Conservation (phyloP, 1,140 invertebrate genomes). For the Sitodiplosis mosellana region DNA sequence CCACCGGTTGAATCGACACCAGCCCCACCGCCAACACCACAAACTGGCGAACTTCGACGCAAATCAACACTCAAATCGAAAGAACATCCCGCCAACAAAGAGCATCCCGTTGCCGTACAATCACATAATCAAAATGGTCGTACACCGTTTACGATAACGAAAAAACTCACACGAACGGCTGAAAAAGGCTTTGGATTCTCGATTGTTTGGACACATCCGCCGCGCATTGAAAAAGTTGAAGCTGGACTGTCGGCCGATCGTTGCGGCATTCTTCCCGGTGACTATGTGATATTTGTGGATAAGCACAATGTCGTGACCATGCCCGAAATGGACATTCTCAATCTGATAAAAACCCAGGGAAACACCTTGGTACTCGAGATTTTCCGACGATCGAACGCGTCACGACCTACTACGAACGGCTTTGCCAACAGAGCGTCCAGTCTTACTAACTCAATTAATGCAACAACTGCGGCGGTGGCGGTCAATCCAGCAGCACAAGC, state of each 20-base stretch:
- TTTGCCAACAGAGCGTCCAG: conserved; percentile 5
- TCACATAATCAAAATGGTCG: conserved; percentile 38
- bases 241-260: conserved; percentile 59
- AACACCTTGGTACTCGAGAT: conserved; percentile 48
- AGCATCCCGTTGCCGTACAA: conserved; percentile 4
- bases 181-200: conserved; percentile 65
- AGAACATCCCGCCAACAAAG: conserved; percentile 1
- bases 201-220: conserved; percentile 79
- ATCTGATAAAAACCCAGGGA: conserved; percentile 42
- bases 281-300: conserved; percentile 73
- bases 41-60: conserved; percentile 8
- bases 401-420: conserved; percentile 10
- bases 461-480: conserved; percentile 2
- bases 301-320: conserved; percentile 68
- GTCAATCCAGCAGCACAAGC: conserved; percentile 18
- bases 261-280: conserved; percentile 59
- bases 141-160: conserved; percentile 65
- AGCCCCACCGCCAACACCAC: conserved; percentile 6
- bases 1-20: conserved; percentile 32
- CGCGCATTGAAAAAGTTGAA: conserved; percentile 71
- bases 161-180: conserved; percentile 34
- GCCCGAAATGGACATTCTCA: conserved; percentile 52
- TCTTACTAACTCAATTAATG: conserved; percentile 3
- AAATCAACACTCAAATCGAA: conserved; percentile 16
- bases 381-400: conserved; percentile 33